Conservation (phyloP, 92 coral and sea anemone species). For the Micromussa lordhowensis region DNA sequence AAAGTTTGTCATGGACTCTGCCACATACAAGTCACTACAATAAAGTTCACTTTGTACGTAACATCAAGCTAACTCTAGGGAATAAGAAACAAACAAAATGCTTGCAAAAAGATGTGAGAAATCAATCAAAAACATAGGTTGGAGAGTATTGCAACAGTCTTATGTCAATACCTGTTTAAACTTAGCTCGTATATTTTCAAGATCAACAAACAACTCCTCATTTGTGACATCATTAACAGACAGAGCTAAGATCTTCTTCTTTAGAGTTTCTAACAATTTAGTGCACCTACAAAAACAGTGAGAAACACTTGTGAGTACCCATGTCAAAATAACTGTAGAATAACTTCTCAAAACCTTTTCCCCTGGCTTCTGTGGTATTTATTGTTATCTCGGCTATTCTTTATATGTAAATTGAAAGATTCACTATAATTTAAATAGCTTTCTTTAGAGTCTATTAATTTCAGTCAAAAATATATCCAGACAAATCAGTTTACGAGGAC, state of each 20-base stretch:
- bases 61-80: background rate
- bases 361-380: background rate
- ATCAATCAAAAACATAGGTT: background rate
- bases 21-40: too few relatives aligned
- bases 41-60: too few relatives aligned
- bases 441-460: background rate
- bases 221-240: slow-evolving; percentile 68
- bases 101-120: background rate
- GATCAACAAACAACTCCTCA: slow-evolving; percentile 69
- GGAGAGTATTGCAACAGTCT: background rate
- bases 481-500: background rate
- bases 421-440: background rate
- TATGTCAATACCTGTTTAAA: slow-evolving; percentile 71
- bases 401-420: background rate
- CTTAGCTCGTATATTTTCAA: slow-evolving; percentile 84
- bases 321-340: background rate
- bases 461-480: background rate
- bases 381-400: background rate
- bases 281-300: slow-evolving; percentile 44
- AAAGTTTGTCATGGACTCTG: too few relatives aligned
- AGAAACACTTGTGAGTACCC: background rate
- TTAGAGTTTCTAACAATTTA: slow-evolving; percentile 61
- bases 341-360: background rate
- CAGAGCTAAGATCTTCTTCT: slow-evolving; percentile 47
- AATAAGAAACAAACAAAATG: background rate